phyloP scores from a whole-genome alignment of 2,888 invertebrate species.

The Zaprionus bogoriensis region DNA sequence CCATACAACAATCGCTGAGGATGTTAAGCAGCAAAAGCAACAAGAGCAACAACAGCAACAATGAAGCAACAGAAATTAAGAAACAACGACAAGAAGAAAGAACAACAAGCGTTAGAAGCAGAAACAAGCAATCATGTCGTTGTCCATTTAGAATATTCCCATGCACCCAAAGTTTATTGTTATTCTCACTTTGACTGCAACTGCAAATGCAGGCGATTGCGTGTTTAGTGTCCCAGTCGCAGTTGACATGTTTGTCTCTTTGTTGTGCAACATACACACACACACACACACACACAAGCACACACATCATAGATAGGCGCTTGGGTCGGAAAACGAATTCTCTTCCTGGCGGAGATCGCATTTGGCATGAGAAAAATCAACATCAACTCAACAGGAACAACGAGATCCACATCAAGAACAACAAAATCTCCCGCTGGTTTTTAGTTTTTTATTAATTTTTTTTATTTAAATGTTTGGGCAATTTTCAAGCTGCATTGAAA shows the following conservation, averaged over 20 bases:
- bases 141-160: not conserved
- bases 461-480: not conserved
- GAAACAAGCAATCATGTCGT: too few relatives aligned
- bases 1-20: too few relatives aligned
- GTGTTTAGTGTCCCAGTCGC: too few relatives aligned
- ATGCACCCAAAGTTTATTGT: not conserved
- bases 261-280: not conserved
- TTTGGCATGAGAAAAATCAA: not conserved
- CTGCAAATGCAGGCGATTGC: too few relatives aligned
- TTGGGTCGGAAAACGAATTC: not conserved
- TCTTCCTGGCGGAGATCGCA: not conserved
- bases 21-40: conserved; percentile 10
- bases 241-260: conserved; percentile 1
- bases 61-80: too few relatives aligned
- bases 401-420: not conserved
- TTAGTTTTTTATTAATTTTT: not conserved
- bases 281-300: not conserved
- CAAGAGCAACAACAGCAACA: not conserved
- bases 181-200: not conserved
- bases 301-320: not conserved
- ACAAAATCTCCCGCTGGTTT: not conserved
- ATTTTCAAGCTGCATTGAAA: conserved; percentile 4
- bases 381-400: not conserved
- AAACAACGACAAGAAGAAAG: conserved; percentile 2
- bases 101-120: not conserved